Evolutionary conservation across 2,113 vertebrate species (phyloP).

Genomic region (Hoplias malabaricus): DNA sequence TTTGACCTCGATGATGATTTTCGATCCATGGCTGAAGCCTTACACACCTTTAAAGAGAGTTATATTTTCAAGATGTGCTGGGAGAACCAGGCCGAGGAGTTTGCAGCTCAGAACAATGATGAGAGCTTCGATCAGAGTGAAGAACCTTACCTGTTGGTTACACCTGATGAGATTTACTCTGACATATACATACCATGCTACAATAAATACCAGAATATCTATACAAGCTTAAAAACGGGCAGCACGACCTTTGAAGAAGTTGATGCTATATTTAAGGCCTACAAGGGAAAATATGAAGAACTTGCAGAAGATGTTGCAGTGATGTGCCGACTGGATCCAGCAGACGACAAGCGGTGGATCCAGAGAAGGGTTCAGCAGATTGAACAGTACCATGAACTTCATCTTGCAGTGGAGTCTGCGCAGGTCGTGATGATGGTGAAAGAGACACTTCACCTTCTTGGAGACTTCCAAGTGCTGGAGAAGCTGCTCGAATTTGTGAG

Average conservation of each 20-base stretch:
- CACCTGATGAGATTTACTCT: slow-evolving; percentile 47
- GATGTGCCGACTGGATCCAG: slow-evolving; percentile 65
- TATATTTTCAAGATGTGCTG: slow-evolving; percentile 79
- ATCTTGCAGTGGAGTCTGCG: slow-evolving; percentile 79
- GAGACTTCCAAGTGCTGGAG: slow-evolving; percentile 81
- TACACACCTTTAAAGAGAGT: slow-evolving; percentile 73
- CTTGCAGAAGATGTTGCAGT: slow-evolving; percentile 69
- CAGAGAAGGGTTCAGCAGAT: slow-evolving; percentile 79
- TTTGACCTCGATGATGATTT: slow-evolving; percentile 72
- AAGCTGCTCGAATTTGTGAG: slow-evolving; percentile 79
- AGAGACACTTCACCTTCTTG: slow-evolving; percentile 76
- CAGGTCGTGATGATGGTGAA: slow-evolving; percentile 77
- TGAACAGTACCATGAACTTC: slow-evolving; percentile 84
- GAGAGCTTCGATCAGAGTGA: not conserved
- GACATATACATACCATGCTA: slow-evolving; percentile 70
- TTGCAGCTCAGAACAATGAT: fast-evolving
- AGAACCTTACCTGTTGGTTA: fast-evolving
- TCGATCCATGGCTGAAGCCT: slow-evolving; percentile 58
- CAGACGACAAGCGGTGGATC: slow-evolving; percentile 72
- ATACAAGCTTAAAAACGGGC: slow-evolving; percentile 71
- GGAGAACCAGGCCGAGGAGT: slow-evolving; percentile 62
- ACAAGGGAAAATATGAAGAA: slow-evolving; percentile 67
- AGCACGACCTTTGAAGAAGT: slow-evolving; percentile 76
- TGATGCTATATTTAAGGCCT: slow-evolving; percentile 73
- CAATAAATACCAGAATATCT: slow-evolving; percentile 61